Evolutionary conservation across 2,113 vertebrate genomes (phyloP).

Genomic region (Microtus richardsoni): DNA sequence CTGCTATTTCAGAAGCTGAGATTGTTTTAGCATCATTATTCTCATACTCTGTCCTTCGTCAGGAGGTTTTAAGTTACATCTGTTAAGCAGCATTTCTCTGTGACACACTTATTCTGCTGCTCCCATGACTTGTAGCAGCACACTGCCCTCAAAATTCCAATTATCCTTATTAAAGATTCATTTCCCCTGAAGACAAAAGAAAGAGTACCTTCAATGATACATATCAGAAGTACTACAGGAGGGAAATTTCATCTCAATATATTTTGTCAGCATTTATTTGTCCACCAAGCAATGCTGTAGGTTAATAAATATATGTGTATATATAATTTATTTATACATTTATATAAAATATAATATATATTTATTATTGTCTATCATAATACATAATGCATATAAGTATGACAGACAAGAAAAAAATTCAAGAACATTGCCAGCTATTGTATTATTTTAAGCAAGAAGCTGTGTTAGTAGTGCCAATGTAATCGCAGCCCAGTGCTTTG

Average conservation of each 20-base stretch:
- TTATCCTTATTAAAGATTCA: not conserved
- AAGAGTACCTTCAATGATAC: not conserved
- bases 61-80: slow-evolving; percentile 12
- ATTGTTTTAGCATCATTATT: slow-evolving; percentile 29
- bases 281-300: not conserved
- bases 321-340: too few relatives aligned
- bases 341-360: too few relatives aligned
- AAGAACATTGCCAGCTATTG: not conserved
- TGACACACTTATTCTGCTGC: not conserved
- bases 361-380: too few relatives aligned
- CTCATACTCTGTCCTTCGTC: slow-evolving; percentile 25
- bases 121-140: not conserved
- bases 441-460: not conserved
- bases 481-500: too few relatives aligned
- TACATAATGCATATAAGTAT: not conserved
- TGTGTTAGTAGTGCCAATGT: not conserved
- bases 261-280: not conserved
- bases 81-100: not conserved
- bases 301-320: not conserved
- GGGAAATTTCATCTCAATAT: not conserved
- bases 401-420: not conserved
- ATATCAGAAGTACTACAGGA: not conserved
- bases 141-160: not conserved
- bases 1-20: slow-evolving; percentile 28
- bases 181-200: not conserved